Evolutionary conservation across 2,888 invertebrate species (phyloP).

Genomic region (Tenthredo notha): DNA sequence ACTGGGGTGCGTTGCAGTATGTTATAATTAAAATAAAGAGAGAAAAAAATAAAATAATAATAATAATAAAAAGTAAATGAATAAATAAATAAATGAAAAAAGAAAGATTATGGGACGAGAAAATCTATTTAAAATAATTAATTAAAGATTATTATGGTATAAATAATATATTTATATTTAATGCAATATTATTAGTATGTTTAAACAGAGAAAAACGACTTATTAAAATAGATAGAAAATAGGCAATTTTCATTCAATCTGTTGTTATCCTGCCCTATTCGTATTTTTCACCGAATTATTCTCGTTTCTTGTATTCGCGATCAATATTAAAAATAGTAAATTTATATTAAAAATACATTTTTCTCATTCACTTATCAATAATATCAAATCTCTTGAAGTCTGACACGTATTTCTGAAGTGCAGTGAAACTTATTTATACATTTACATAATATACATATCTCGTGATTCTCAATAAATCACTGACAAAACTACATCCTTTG

Average conservation of each 20-base stretch:
- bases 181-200: constrained; percentile 74
- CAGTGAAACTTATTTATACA: constrained; percentile 44
- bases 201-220: constrained; percentile 71
- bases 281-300: constrained; percentile 61
- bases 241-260: constrained; percentile 69
- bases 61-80: constrained; percentile 46
- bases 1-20: constrained; percentile 54
- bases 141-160: constrained; percentile 60
- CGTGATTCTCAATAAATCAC: constrained; percentile 32
- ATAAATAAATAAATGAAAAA: constrained; percentile 48
- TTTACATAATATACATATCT: constrained; percentile 40
- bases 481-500: constrained; percentile 16
- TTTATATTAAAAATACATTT: constrained; percentile 55
- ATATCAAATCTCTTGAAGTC: constrained; percentile 16
- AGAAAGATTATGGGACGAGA: constrained; percentile 58
- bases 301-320: constrained; percentile 54
- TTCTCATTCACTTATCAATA: constrained; percentile 59
- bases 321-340: background rate
- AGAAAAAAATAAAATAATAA: constrained; percentile 52
- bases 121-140: constrained; percentile 53
- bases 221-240: constrained; percentile 71
- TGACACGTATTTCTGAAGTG: constrained; percentile 42
- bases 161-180: constrained; percentile 74
- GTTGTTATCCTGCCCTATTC: constrained; percentile 66
- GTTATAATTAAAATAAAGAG: constrained; percentile 57